Evolutionary conservation across 2,888 invertebrate genomes (phyloP), one percentile per base, ranked within the genome.

Genomic region (Drosophila melanosoma): DNA sequence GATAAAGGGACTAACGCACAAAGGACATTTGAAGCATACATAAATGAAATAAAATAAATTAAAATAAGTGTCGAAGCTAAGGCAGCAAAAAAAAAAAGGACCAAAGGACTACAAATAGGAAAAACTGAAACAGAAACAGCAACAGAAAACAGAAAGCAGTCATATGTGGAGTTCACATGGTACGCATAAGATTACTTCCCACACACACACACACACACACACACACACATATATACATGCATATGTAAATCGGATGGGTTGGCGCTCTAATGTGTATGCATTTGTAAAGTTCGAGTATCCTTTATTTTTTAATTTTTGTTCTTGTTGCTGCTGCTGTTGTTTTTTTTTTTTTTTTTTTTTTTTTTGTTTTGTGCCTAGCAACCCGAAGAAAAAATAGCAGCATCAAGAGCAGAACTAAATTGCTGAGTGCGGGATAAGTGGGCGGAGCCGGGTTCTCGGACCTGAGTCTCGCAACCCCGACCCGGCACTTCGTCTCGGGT

Each of bases 221-320:
- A 36, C 38, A 48, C 32, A 23, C 42, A 40, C 36, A 54, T 36
- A 59, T 32, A 49, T 3, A 10, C 76, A 53, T 49, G 29, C 40
- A 20, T 32, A 38, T 49, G 69, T 38, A 78, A 81, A 68, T 74
- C 74, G 74, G 58, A 20, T 58, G 78, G 69, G 54, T 57, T 63
- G 72, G 45, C 53, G 73, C 69, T 74, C 87, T 89, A 87, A 91
- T 91, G 89, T 90, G 83, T 78, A 90, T 91, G 91, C 91, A 91
- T 91, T 91, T 90, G 81, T 89, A 86, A 89, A 78, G 79, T 90
- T 89, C 86, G 81, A 87, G 83, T 76, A 86, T 88, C 76, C 84
- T 81, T 90, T 85, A 76, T 69, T 78, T 69, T 73, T 51, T 20
- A 49, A 45, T 68, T 62, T 45, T 49, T 65, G n/a, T 54, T 59